phyloP scores from a whole-genome alignment of 2,797 vertebrate species.

The Epinephelus coioides region DNA sequence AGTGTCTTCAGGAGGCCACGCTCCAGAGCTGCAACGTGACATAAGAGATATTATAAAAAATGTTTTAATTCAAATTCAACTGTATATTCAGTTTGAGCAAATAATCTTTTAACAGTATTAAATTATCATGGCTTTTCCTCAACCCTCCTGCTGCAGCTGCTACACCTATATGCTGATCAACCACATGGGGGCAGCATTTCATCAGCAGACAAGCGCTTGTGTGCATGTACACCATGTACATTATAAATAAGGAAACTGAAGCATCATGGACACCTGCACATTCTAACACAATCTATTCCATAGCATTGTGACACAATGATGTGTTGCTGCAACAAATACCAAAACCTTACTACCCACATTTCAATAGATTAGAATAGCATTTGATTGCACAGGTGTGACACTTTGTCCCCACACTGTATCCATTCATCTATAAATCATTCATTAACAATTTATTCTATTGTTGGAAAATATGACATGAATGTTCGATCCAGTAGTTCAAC shows the following conservation, averaged over 20 bases:
- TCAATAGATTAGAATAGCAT: neutral
- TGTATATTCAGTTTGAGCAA: neutral
- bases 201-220: conserved; percentile 11
- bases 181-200: conserved; percentile 81
- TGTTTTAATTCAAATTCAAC: neutral
- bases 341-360: neutral
- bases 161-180: conserved; percentile 16
- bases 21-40: conserved; percentile 87
- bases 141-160: neutral
- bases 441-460: conserved; percentile 21
- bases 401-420: neutral
- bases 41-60: accelerated
- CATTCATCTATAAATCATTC: conserved; percentile 21
- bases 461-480: conserved; percentile 55
- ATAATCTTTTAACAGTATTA: neutral
- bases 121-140: neutral
- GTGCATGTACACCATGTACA: neutral
- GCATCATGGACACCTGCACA: neutral
- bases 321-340: neutral
- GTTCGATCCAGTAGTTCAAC: conserved; percentile 4
- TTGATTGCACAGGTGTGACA: neutral
- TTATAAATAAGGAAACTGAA: neutral
- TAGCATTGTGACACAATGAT: neutral
- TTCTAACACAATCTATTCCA: neutral
- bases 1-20: conserved; percentile 94